Base-by-base conservation (phyloP, 2,888 invertebrate species). In the Tetrapedia diversipes region DNA sequence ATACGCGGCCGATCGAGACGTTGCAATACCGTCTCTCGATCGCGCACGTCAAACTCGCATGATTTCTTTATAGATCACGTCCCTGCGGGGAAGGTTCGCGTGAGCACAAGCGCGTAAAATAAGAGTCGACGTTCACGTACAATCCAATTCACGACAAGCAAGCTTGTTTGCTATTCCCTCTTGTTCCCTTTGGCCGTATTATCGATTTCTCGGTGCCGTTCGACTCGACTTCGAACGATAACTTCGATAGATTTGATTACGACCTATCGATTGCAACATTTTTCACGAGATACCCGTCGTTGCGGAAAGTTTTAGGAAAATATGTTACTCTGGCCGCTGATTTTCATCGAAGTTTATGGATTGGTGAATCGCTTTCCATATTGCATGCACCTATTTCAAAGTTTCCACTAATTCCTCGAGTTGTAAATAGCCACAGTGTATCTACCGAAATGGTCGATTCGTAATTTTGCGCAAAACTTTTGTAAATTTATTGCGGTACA, bases 201-300 rank as follows among this genome's bases (percentile, higher is more conserved):
- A 82, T 80, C 72, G 73, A 82, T 71, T 76, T 68, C 80, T 59
- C 59, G 61, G 32, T 59, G 61, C 41, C 32, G 49, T 41, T 54
- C 73, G 47, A 70, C 54, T 43, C 64, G n/a, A 32, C 49, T 56
- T 19, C 14, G 24, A 47, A n/a, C 56, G 64, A 74, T 81, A 75
- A 53, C 65, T 54, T 45, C 45, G 56, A 71, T 64, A 64, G 63
- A 6, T 72, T 72, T 57, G 77, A 77, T 82, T 67, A 45, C 75
- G 61, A 68, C 27, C 27, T 73, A 70, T 67, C 59, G 72, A 54
- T 83, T 78, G 73, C 77, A 56, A 76, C 74, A 82, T 70, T 56
- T 65, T 68, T 71, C 39, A 29, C 59, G 45, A 32, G n/a, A 22
- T 14, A 24, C 32, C 11, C 51, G 16, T 14, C 34, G 39, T 11